These are phyloP conservation scores for Epirrhoe tristata DNA, from an alignment of 2,888 invertebrate genomes.

Conservation along the genomic window DNA sequence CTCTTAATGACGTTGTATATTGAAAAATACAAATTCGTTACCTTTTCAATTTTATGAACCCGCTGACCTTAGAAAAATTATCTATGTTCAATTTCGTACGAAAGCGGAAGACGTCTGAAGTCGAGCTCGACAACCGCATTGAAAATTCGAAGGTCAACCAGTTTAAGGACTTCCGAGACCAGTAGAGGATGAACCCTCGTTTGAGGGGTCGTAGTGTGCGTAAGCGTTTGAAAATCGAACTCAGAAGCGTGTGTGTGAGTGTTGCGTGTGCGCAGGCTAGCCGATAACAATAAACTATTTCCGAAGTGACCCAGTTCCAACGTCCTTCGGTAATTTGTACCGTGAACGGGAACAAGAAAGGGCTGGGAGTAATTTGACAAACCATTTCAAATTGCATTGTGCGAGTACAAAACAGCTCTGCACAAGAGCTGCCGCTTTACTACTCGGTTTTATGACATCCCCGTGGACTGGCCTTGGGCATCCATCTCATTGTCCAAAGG, in stretches of 20 bases:
- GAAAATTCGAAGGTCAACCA: conserved; percentile 73
- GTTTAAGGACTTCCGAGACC: conserved; percentile 66
- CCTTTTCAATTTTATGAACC: conserved; percentile 78
- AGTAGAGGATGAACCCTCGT: conserved; percentile 78
- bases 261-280: conserved; percentile 80
- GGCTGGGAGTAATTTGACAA: conserved; percentile 76
- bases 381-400: conserved; percentile 69
- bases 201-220: conserved; percentile 68
- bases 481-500: conserved; percentile 50
- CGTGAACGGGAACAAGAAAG: conserved; percentile 84
- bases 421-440: conserved; percentile 63
- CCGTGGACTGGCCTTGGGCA: conserved; percentile 58
- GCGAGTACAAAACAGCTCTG: conserved; percentile 60
- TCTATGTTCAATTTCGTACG: conserved; percentile 61
- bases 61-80: conserved; percentile 77
- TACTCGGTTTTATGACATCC: conserved; percentile 47
- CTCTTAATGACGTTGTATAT: conserved; percentile 66
- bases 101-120: conserved; percentile 76
- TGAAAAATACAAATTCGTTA: conserved; percentile 71
- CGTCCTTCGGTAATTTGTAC: conserved; percentile 84
- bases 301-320: conserved; percentile 84
- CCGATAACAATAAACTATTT: conserved; percentile 86
- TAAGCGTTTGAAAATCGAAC: conserved; percentile 74
- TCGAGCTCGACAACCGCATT: conserved; percentile 58
- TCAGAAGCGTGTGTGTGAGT: conserved; percentile 70